phyloP scores from a whole-genome alignment of 2,888 invertebrate species.

The Athalia circularis region DNA sequence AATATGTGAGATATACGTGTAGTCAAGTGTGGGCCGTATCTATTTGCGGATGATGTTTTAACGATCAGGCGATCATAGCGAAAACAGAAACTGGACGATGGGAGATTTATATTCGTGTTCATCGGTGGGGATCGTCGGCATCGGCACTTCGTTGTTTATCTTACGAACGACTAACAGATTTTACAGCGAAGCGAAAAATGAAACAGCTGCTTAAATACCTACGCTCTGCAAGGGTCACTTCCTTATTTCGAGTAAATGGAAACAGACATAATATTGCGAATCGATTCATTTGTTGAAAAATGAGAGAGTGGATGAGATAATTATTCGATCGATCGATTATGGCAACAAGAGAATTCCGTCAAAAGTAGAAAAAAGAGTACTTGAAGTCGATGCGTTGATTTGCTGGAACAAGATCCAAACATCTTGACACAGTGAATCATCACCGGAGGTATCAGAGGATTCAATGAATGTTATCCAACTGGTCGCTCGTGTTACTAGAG shows the following conservation, averaged over 20 bases:
- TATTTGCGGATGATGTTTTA: neutral
- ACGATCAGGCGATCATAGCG: neutral
- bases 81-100: slow-evolving; percentile 7
- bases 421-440: neutral
- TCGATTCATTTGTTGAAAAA: too few relatives aligned
- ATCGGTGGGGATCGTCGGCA: slow-evolving; percentile 12
- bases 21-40: neutral
- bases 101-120: slow-evolving; percentile 23
- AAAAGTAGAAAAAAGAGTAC: too few relatives aligned
- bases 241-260: too few relatives aligned
- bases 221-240: neutral
- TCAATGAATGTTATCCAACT: slow-evolving; percentile 15
- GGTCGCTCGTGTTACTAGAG: neutral
- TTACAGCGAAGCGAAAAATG: neutral
- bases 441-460: slow-evolving; percentile 17
- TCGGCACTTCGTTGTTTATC: neutral
- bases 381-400: neutral
- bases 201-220: neutral
- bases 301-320: too few relatives aligned
- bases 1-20: neutral
- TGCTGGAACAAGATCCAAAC: neutral
- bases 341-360: too few relatives aligned
- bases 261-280: too few relatives aligned
- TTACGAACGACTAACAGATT: neutral
- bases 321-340: too few relatives aligned